phyloP scores from a whole-genome alignment of 1,140 invertebrate genomes.

The Cyphomyrmex costatus region DNA sequence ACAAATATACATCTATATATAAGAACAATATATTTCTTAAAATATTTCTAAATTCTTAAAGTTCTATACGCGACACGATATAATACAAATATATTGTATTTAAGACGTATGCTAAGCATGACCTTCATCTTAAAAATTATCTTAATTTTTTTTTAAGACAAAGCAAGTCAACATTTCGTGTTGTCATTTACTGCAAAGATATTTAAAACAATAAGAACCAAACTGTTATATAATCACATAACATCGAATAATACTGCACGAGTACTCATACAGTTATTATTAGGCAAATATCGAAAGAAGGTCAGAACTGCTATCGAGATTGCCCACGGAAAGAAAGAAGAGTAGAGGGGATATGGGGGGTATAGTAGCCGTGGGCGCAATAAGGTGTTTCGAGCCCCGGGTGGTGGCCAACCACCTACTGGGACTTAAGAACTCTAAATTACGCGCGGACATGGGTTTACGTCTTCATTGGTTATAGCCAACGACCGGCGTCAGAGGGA shows the following conservation, averaged over 20 bases:
- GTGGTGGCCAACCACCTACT: slow-evolving; percentile 84
- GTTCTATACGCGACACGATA: background rate
- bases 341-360: slow-evolving; percentile 6
- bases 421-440: slow-evolving; percentile 84
- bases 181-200: background rate
- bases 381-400: slow-evolving; percentile 84
- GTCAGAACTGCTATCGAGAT: slow-evolving; percentile 19
- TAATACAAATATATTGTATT: background rate
- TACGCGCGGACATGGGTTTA: slow-evolving; percentile 85
- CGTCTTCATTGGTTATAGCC: slow-evolving; percentile 84
- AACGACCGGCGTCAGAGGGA: slow-evolving; percentile 75
- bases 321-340: slow-evolving; percentile 34
- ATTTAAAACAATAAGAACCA: background rate
- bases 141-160: background rate
- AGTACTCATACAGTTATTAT: background rate
- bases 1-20: background rate
- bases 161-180: background rate
- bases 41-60: background rate
- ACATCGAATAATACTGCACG: background rate
- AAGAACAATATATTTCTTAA: background rate
- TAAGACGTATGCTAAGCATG: background rate
- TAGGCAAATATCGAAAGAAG: background rate
- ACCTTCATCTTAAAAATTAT: too few relatives aligned
- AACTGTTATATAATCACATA: background rate
- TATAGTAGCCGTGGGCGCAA: slow-evolving; percentile 74